phyloP scores from a whole-genome alignment of 2,888 invertebrate genomes.

The Abrostola triplasia region DNA sequence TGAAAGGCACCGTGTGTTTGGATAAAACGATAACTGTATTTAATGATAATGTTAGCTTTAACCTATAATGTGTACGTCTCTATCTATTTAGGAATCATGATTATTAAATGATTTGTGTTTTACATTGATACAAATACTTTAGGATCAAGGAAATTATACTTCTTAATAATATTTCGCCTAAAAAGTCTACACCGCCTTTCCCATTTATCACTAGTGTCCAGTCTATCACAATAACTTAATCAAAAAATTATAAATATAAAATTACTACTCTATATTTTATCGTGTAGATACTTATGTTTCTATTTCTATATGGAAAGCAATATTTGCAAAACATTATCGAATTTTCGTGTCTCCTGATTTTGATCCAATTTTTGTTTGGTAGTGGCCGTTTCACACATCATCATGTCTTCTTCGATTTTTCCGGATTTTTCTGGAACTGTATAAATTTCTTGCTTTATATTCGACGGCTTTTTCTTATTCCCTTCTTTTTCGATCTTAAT shows the following conservation, averaged over 20 bases:
- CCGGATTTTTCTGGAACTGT: constrained; percentile 54
- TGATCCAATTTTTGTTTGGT: constrained; percentile 56
- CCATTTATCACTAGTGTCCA: not conserved
- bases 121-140: constrained; percentile 19
- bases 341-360: constrained; percentile 59
- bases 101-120: constrained; percentile 21
- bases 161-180: no score
- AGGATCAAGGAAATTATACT: not conserved
- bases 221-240: constrained; percentile 3
- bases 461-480: constrained; percentile 54
- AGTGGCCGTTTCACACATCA: constrained; percentile 75
- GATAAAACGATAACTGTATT: constrained; percentile 28
- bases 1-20: constrained; percentile 15
- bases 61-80: constrained; percentile 18
- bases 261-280: not conserved
- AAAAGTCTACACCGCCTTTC: no score
- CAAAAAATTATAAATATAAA: not conserved
- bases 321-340: constrained; percentile 75
- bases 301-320: constrained; percentile 68
- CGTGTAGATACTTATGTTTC: not conserved
- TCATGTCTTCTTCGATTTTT: constrained; percentile 73
- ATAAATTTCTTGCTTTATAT: constrained; percentile 67
- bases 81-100: constrained; percentile 20
- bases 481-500: constrained; percentile 73
- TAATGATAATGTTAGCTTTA: constrained; percentile 35